Base-by-base conservation (phyloP, 2,113 vertebrate species). In the Aptenodytes forsteri region DNA sequence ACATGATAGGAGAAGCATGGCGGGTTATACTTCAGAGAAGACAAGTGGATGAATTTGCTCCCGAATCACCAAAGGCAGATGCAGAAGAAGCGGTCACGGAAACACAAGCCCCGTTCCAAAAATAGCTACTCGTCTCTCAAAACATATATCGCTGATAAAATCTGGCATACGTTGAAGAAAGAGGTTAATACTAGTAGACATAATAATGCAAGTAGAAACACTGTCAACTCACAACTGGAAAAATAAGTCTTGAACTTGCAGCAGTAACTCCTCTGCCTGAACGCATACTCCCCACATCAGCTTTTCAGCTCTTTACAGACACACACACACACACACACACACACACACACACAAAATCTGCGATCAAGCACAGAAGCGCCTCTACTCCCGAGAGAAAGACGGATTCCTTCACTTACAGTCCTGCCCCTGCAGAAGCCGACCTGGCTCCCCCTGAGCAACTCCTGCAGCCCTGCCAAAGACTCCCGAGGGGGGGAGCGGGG, bases 401-500 rank as follows among this genome's bases (percentile, higher is more conserved):
- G 2, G 46, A 55, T 66, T 47, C 47, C 70, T 64, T n/a, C 55
- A 4, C 61, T 20, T 17, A 6, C 5, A 62, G 15, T 7, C 47
- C 49, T 58, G 29, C 26, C 21, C 16, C n/a, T 52, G 61, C 72
- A 89, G 86, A 47, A 64, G 59, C 23, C 7, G 3, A 19, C 18
- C 26, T n/a, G 23, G 27, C 49, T 71, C 3, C 40, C 40, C 6
- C 10, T 36, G n/a, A 0, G 0, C 0, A 7, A 18, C 38, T 25
- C n/a, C 64, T 29, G 44, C n/a, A 38, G 76, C 58, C 47, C 50
- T 89, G 69, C n/a, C 80, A 46, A 29, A 54, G 36, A 52, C 30
- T 89, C 32, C 8, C 0, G 4, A 40, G 1, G 8, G 29, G 4
- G 54, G 34, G 4, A 92, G 3, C 1, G 0, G 64, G 32, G 6